These are phyloP conservation scores for Oopsacas minuta DNA, from an alignment of 37 sponge, comb jelly and placozoan species.

Conservation along the genomic window DNA sequence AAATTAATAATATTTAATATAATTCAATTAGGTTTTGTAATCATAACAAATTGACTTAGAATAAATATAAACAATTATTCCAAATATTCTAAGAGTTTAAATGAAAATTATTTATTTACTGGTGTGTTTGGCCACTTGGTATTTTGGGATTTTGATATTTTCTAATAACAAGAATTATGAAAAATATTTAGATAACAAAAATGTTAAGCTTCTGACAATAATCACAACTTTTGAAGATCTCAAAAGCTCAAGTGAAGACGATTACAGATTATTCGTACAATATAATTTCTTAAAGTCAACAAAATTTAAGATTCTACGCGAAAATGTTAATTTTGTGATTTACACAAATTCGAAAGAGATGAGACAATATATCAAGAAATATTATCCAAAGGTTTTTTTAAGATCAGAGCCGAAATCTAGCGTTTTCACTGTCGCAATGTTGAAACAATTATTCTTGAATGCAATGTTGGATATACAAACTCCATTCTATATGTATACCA, in stretches of 20 bases:
- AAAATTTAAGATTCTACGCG: not conserved
- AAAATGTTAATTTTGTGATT: not conserved
- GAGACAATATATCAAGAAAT: not conserved
- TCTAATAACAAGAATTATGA: not conserved
- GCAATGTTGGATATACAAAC: not conserved
- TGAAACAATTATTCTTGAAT: not conserved
- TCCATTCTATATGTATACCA: conserved; percentile 7
- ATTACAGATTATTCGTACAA: not conserved
- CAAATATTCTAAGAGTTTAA: not conserved
- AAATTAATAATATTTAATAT: not conserved
- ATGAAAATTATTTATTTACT: not conserved
- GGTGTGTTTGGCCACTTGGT: not conserved
- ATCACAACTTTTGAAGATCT: not conserved
- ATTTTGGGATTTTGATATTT: not conserved
- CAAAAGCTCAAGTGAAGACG: not conserved
- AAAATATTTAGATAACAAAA: not conserved
- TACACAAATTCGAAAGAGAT: not conserved
- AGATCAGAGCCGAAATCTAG: not conserved
- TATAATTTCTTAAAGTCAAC: not conserved
- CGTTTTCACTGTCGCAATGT: not conserved
- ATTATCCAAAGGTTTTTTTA: not conserved
- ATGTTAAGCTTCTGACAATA: not conserved
- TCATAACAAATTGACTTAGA: not conserved
- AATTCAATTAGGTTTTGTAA: not conserved
- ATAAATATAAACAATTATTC: not conserved